These are phyloP conservation scores for Metalampra italica DNA, from an alignment of 2,888 invertebrate species.

Conservation along the genomic window DNA sequence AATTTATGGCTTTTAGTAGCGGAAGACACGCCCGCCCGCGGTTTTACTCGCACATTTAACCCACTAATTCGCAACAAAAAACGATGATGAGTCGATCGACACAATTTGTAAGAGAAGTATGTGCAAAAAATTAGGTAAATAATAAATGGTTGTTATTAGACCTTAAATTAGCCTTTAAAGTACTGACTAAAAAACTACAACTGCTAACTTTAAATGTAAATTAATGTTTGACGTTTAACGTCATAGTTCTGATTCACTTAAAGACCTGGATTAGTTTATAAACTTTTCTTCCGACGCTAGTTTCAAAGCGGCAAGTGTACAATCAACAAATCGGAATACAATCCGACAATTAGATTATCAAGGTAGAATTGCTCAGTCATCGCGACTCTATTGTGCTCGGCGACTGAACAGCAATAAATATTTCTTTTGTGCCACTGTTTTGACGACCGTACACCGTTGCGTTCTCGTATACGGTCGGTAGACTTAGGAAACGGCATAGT, in stretches of 20 bases:
- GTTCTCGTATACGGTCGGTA: too few relatives aligned
- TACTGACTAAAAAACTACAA: too few relatives aligned
- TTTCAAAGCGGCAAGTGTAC: slow-evolving; percentile 29
- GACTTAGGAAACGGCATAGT: slow-evolving; percentile 6
- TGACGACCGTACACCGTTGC: slow-evolving; percentile 30
- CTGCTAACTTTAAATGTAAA: too few relatives aligned
- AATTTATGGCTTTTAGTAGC: slow-evolving; percentile 10
- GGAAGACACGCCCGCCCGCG: slow-evolving; percentile 4
- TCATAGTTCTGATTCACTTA: neutral
- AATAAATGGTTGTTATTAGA: neutral
- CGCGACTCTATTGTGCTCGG: slow-evolving; percentile 42
- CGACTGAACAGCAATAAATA: slow-evolving; percentile 37
- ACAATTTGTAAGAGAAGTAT: too few relatives aligned
- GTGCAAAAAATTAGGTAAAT: too few relatives aligned
- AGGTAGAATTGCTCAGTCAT: slow-evolving; percentile 50
- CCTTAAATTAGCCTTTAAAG: neutral
- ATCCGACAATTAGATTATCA: slow-evolving; percentile 69
- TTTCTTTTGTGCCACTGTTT: slow-evolving; percentile 38
- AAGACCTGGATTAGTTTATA: too few relatives aligned
- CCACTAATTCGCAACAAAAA: neutral
- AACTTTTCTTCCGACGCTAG: slow-evolving; percentile 34
- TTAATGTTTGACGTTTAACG: too few relatives aligned
- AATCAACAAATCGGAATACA: slow-evolving; percentile 59
- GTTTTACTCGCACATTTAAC: neutral
- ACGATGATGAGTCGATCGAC: neutral